phyloP scores from a whole-genome alignment of 2,888 invertebrate genomes.

The Tolmerus cingulatus region DNA sequence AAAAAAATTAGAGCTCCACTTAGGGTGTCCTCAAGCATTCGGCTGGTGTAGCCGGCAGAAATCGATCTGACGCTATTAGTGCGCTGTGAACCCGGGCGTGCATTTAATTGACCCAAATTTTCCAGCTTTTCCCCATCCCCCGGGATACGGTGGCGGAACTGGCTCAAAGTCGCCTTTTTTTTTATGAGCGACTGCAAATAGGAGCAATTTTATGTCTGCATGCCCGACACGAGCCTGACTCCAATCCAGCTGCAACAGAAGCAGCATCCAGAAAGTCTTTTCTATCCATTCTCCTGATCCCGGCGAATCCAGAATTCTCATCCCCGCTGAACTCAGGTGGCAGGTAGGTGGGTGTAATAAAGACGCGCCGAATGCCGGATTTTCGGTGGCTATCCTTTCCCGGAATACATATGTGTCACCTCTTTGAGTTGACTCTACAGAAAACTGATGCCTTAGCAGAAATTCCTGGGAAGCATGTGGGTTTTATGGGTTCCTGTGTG shows the following conservation, averaged over 20 bases:
- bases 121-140: background rate
- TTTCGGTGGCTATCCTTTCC: background rate
- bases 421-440: background rate
- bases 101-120: constrained; percentile 41
- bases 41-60: constrained; percentile 9
- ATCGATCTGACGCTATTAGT: constrained; percentile 36
- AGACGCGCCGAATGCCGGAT: background rate
- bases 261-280: background rate
- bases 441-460: background rate
- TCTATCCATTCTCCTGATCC: background rate
- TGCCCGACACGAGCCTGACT: background rate
- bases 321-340: background rate
- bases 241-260: background rate
- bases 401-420: background rate
- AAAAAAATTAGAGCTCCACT: constrained; percentile 3
- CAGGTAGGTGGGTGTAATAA: background rate
- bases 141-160: background rate
- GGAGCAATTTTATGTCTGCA: constrained; percentile 7
- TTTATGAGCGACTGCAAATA: constrained; percentile 7
- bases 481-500: background rate
- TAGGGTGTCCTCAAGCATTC: constrained; percentile 11
- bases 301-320: background rate
- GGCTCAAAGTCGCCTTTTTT: background rate
- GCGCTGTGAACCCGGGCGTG: constrained; percentile 32
- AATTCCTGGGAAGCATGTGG: background rate